Conservation (phyloP, 2,888 invertebrate genomes). For the Limnephilus lunatus region DNA sequence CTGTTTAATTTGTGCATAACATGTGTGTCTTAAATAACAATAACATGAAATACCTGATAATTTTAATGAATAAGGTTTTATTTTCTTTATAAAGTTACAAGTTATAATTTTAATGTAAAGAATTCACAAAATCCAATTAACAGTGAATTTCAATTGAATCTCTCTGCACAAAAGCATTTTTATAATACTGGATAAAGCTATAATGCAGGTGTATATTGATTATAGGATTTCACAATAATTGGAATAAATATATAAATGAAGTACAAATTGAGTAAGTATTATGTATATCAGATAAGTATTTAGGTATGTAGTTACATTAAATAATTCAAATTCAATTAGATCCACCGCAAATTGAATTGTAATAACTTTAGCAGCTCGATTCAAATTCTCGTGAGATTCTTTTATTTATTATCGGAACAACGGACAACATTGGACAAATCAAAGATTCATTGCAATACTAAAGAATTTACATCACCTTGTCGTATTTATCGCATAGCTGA, state of each 20-base stretch:
- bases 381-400: not conserved
- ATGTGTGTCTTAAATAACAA: constrained; percentile 61
- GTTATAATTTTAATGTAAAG: constrained; percentile 24
- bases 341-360: not conserved
- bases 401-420: not conserved
- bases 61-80: constrained; percentile 44
- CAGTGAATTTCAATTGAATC: constrained; percentile 27
- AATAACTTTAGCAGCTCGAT: not conserved
- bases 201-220: constrained; percentile 31
- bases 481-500: not conserved
- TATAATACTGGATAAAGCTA: constrained; percentile 46
- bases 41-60: constrained; percentile 63
- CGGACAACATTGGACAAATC: not conserved
- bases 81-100: constrained; percentile 40
- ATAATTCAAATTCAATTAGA: not conserved
- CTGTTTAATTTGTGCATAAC: constrained; percentile 65
- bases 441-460: not conserved
- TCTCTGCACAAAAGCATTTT: constrained; percentile 33
- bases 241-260: not conserved
- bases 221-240: constrained; percentile 5
- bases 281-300: not conserved
- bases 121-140: constrained; percentile 5
- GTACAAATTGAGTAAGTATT: not conserved
- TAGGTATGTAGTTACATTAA: not conserved
- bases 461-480: not conserved